phyloP scores from a whole-genome alignment of 2,888 invertebrate genomes.

The Byasa hedistus region DNA sequence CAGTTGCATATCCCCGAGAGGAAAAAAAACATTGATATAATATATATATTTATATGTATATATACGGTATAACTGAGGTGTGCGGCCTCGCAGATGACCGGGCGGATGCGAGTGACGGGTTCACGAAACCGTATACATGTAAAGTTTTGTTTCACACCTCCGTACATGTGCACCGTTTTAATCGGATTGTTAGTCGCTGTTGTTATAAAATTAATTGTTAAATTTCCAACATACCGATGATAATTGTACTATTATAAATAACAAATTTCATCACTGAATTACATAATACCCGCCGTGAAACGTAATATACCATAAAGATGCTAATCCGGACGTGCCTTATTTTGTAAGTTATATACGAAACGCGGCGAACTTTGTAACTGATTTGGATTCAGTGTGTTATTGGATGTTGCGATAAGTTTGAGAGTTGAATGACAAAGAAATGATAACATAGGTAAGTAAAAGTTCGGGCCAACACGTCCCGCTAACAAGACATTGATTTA shows the following conservation, averaged over 20 bases:
- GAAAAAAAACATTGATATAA: background rate
- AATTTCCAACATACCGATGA: too few relatives aligned
- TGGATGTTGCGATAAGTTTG: constrained; percentile 21
- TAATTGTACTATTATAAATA: too few relatives aligned
- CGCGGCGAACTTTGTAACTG: constrained; percentile 17
- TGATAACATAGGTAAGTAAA: constrained; percentile 17
- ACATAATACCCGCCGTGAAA: background rate
- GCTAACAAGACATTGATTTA: constrained; percentile 14
- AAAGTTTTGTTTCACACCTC: constrained; percentile 38
- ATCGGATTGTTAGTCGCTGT: background rate
- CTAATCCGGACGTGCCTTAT: constrained; percentile 8
- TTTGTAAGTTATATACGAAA: constrained; percentile 16
- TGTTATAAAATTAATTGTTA: constrained; percentile 4
- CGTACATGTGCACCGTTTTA: constrained; percentile 1
- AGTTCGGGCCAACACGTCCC: background rate
- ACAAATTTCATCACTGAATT: too few relatives aligned
- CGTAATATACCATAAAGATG: background rate
- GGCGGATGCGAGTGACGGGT: constrained; percentile 44
- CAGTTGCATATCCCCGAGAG: constrained; percentile 40
- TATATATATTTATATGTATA: background rate
- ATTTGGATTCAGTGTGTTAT: constrained; percentile 23
- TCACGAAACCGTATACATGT: constrained; percentile 16
- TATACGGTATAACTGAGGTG: constrained; percentile 29
- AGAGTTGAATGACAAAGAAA: constrained; percentile 14
- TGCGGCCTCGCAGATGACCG: constrained; percentile 43